A percentile compares a stretch with the other conserved stretches of the same genome.
These are phyloP conservation scores for Andrena praecox DNA, from an alignment of 2,888 invertebrate genomes.

Conservation along the genomic window DNA sequence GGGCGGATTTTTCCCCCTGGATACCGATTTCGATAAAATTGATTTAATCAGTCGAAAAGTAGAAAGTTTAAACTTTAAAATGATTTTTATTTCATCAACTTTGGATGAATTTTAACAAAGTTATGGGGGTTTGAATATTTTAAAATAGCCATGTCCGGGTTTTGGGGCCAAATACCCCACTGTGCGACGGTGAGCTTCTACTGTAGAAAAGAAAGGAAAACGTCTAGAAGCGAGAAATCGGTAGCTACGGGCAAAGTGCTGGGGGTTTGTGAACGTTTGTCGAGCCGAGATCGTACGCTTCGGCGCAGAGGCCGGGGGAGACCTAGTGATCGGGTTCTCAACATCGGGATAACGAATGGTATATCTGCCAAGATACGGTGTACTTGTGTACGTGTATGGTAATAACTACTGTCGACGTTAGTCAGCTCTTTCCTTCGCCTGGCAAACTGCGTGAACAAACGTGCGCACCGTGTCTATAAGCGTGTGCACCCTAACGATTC, in stretches of 20 bases:
- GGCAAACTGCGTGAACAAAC: background rate
- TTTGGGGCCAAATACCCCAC: too few species aligned
- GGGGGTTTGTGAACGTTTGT: conserved; percentile 2
- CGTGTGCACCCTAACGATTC: conserved; percentile 1
- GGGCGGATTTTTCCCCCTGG: too few species aligned
- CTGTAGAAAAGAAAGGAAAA: conserved; percentile 8
- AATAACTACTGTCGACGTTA: background rate
- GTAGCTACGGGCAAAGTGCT: conserved; percentile 50
- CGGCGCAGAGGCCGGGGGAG: conserved; percentile 2
- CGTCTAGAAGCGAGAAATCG: conserved; percentile 39
- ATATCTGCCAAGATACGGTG: background rate
- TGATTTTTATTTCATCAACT: too few species aligned
- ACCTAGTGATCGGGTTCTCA: conserved; percentile 27
- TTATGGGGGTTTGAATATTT: too few species aligned
- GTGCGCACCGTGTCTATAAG: background rate
- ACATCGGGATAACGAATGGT: background rate
- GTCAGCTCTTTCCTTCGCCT: background rate
- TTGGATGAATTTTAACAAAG: too few species aligned
- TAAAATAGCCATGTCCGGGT: too few species aligned
- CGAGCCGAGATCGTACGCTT: conserved; percentile 16
- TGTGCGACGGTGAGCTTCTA: conserved; percentile 18
- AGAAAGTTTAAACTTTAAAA: too few species aligned
- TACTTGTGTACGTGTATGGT: background rate
- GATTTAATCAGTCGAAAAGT: too few species aligned
- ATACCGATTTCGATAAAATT: too few species aligned